These are phyloP conservation scores for Callipepla californica DNA, from an alignment of 2,113 vertebrate genomes.

Conservation along the genomic window DNA sequence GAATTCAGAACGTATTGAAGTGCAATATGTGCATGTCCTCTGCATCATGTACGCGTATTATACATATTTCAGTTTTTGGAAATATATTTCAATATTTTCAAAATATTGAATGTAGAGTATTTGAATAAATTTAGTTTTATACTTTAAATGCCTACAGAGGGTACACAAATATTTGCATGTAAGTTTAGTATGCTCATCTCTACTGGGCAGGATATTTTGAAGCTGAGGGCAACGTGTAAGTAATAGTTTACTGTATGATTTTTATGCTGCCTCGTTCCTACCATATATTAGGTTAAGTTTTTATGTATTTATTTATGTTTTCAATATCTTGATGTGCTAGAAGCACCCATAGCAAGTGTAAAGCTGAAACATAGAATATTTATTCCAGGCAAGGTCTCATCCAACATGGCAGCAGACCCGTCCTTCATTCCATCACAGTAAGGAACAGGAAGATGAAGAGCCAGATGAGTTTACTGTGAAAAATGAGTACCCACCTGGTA, in stretches of 20 bases:
- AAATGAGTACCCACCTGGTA: slow-evolving; percentile 75
- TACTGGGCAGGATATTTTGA: neutral
- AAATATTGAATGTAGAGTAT: neutral
- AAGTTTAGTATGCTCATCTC: neutral
- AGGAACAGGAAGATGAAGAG: slow-evolving; percentile 18
- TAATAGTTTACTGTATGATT: neutral
- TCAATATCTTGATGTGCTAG: neutral
- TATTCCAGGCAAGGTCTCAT: slow-evolving; percentile 74
- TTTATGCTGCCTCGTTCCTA: neutral
- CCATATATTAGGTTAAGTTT: neutral
- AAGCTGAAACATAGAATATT: neutral
- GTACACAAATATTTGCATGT: neutral
- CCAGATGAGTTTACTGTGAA: slow-evolving; percentile 48
- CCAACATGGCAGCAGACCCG: slow-evolving; percentile 77
- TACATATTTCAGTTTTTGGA: neutral
- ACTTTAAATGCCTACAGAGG: too few relatives aligned
- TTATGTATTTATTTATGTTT: neutral
- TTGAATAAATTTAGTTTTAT: neutral
- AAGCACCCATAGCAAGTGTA: neutral
- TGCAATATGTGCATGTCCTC: neutral
- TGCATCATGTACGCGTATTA: neutral
- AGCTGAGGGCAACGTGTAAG: neutral
- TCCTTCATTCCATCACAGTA: slow-evolving; percentile 71
- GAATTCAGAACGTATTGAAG: neutral
- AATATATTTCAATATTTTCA: neutral